Conservation (phyloP, 2,113 vertebrate genomes). For the Misgurnus mizolepis region DNA sequence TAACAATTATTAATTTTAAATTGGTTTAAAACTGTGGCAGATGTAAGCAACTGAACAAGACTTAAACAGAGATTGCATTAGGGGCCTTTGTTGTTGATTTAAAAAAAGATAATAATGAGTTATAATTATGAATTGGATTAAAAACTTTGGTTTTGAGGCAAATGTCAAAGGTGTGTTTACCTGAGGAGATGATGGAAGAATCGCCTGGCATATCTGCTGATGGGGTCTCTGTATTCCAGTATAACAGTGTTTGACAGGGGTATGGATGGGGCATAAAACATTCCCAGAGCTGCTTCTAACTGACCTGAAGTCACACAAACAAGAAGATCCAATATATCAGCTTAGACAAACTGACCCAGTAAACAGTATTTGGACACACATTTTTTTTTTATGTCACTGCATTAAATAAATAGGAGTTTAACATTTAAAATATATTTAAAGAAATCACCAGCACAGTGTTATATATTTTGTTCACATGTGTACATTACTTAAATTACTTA, state of each 20-base stretch:
- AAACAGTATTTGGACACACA: background rate
- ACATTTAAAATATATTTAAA: no score
- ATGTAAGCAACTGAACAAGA: no score
- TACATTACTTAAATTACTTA: no score
- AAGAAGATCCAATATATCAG: conserved; percentile 38
- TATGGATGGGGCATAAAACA: conserved; percentile 87
- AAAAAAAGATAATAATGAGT: no score
- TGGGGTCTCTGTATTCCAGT: conserved; percentile 85
- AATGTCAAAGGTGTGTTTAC: conserved; percentile 62
- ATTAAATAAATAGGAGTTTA: background rate
- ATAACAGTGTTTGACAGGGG: conserved; percentile 85
- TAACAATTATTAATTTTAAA: no score
- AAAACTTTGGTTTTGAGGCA: no score
- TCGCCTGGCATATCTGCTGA: conserved; percentile 91
- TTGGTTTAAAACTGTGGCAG: no score
- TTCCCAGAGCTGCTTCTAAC: conserved; percentile 88
- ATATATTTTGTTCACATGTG: background rate
- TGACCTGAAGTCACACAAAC: conserved; percentile 76
- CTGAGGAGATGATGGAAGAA: conserved; percentile 99
- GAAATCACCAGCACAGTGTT: background rate
- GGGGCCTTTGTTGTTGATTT: no score
- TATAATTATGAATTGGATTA: no score
- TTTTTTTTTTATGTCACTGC: background rate
- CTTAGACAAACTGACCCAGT: background rate
- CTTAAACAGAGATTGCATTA: no score